Conservation (phyloP, 2,113 vertebrate species). For the Callospermophilus lateralis region DNA sequence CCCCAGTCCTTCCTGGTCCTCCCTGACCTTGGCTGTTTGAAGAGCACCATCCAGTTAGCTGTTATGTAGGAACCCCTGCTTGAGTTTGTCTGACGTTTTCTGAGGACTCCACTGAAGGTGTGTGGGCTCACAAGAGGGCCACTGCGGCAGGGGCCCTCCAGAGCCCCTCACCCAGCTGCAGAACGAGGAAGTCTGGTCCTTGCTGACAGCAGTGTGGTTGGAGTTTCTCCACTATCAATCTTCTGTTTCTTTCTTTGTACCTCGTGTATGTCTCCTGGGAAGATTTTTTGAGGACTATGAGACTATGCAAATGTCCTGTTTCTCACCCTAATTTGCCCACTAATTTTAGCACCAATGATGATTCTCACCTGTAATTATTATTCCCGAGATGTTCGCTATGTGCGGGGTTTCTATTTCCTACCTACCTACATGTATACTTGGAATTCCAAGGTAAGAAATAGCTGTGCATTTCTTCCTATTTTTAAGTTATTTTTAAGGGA, state of each 20-base stretch:
- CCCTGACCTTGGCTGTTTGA: background rate
- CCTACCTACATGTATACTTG: background rate
- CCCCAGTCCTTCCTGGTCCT: background rate
- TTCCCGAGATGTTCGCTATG: background rate
- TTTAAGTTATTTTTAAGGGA: slow-evolving; percentile 44
- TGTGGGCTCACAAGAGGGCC: background rate
- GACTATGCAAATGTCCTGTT: background rate
- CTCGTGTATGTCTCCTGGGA: background rate
- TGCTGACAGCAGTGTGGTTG: accelerated
- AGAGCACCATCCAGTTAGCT: background rate
- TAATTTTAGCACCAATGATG: background rate
- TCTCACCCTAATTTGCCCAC: background rate
- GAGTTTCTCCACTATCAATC: background rate
- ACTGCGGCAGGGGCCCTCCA: accelerated
- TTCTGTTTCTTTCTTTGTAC: background rate
- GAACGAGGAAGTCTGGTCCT: background rate
- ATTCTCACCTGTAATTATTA: background rate
- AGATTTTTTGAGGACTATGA: background rate
- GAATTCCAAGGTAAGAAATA: background rate
- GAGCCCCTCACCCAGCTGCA: accelerated
- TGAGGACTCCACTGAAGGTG: background rate
- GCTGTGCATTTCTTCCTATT: background rate
- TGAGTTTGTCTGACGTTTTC: background rate
- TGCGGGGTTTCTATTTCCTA: background rate
- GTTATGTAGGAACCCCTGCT: background rate